phyloP scores from a whole-genome alignment of 2,888 invertebrate genomes.

The Zygogramma bicolorata region DNA sequence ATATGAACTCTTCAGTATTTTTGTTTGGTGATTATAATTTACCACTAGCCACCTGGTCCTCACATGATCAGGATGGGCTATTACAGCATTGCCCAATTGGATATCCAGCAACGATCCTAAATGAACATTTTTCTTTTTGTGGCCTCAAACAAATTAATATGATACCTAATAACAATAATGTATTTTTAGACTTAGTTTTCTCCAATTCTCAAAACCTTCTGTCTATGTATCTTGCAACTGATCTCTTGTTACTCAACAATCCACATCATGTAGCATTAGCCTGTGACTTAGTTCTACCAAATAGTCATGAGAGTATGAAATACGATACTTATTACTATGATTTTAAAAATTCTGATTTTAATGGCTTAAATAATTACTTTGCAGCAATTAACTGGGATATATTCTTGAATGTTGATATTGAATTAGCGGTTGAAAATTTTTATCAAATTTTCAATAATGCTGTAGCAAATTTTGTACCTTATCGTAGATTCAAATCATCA shows the following conservation, averaged over 20 bases:
- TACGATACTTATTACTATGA: constrained; percentile 15
- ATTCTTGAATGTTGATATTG: neutral
- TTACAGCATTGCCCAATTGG: neutral
- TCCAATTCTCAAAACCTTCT: constrained; percentile 6
- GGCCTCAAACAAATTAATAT: neutral
- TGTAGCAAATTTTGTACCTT: neutral
- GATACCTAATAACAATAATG: neutral
- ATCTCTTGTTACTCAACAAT: constrained; percentile 1
- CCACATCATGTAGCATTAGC: neutral
- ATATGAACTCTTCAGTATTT: neutral
- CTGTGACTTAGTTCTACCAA: constrained; percentile 2
- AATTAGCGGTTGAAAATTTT: neutral
- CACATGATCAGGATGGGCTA: neutral
- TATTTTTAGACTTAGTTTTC: constrained; percentile 21
- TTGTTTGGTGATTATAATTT: constrained; percentile 4
- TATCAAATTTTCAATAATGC: neutral
- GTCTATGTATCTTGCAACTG: neutral
- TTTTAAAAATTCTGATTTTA: constrained; percentile 17
- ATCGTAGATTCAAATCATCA: constrained; percentile 3
- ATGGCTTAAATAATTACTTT: constrained; percentile 17
- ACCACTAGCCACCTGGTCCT: neutral
- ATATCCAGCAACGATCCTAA: neutral
- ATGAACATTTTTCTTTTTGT: neutral
- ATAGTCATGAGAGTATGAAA: neutral
- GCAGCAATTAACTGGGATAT: constrained; percentile 9